phyloP scores from a whole-genome alignment of 2,113 vertebrate species.

The Thamnophis sirtalis region DNA sequence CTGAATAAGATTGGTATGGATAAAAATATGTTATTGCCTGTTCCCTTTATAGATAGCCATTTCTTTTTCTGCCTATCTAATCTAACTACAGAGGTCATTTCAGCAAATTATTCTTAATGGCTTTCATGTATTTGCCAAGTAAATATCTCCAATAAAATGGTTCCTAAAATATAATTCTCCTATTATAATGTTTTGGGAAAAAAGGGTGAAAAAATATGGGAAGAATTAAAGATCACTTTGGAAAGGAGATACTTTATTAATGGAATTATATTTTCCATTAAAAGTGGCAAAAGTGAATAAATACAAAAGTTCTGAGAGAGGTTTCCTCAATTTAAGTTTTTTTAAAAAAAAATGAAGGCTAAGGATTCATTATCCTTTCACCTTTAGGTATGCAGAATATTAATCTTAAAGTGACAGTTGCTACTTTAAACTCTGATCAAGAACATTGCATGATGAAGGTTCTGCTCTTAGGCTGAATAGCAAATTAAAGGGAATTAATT shows the following conservation, averaged over 20 bases:
- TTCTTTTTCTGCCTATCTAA: neutral
- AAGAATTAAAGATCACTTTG: neutral
- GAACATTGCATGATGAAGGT: neutral
- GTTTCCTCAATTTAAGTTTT: slow-evolving; percentile 32
- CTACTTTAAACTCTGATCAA: slow-evolving; percentile 17
- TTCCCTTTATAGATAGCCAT: neutral
- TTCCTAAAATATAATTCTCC: neutral
- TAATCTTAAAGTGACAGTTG: slow-evolving; percentile 24
- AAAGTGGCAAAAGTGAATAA: slow-evolving; percentile 17
- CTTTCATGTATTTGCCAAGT: neutral
- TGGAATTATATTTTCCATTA: slow-evolving; percentile 5
- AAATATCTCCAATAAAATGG: rapidly evolving
- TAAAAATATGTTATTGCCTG: neutral
- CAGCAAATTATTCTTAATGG: neutral
- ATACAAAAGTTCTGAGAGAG: slow-evolving; percentile 28
- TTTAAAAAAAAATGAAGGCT: neutral
- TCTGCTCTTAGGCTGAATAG: slow-evolving; percentile 41
- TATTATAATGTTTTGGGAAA: neutral
- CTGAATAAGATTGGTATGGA: neutral
- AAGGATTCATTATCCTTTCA: slow-evolving; percentile 13
- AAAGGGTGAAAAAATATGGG: neutral
- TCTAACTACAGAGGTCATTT: neutral
- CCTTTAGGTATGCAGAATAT: slow-evolving; percentile 1
- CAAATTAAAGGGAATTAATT: slow-evolving; percentile 35
- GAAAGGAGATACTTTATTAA: slow-evolving; percentile 20